Base-by-base conservation (phyloP, 2,888 invertebrate species). In the Amiota mariae region DNA sequence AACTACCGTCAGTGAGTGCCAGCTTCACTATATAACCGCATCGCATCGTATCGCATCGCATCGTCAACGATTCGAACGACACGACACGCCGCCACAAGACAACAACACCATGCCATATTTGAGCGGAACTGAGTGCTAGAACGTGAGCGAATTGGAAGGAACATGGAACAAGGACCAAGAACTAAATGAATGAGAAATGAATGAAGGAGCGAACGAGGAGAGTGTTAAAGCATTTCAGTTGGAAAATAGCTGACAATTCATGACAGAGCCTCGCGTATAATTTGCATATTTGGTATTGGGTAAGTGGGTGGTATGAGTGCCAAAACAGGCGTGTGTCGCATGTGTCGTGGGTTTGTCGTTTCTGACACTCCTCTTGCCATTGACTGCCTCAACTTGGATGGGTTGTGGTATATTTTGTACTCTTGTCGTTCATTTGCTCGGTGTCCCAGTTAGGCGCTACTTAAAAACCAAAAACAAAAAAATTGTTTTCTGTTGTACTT, bases 171-270 rank as follows among this genome's bases (percentile, higher is more conserved):
- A 59, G 18, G 59, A 59, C 11, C 59, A 20, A 9, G 20, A 6
- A 59, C 59, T n/a, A 15, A 59, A 59, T n/a, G 71, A 61, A 20
- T 13, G 54, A 47, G 61, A 54, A 51, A 63, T 71, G 78, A 68
- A 1, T 46, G 72, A 49, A 72, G 48, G 20, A 46, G 73, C 73
- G 71, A 13, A 73, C 70, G 36, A 36, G 36, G 75, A 76, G 85
- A 82, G 81, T 84, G 85, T 83, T 80, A 84, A 80, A 82, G 80
- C 78, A 85, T 83, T 81, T 85, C 85, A 81, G 80, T 81, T 75
- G 85, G 85, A 85, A 85, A 85, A 85, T 85, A 82, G 81, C 79
- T 82, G 84, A 85, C 86, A 85, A 85, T 85, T 83, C 85, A 85
- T 85, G 85, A 81, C 81, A 79, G 83, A 79, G 86, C 75, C 84